A percentile compares a stretch with the other conserved stretches of the same genome.
Evolutionary conservation across 2,888 invertebrate genomes (phyloP).

Genomic region (Noctua fimbriata): DNA sequence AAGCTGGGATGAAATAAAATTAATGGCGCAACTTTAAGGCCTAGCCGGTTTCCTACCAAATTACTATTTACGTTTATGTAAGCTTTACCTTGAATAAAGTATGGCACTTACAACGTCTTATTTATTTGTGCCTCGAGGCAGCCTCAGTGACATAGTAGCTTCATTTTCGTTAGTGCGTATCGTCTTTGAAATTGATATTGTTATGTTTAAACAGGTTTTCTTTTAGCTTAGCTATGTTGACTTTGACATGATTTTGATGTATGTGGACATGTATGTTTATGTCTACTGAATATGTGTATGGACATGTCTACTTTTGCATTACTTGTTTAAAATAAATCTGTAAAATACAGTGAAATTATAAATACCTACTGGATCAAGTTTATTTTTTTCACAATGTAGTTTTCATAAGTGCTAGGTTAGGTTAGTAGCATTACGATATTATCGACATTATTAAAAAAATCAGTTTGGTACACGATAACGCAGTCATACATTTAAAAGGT

Average conservation of each 20-base stretch:
- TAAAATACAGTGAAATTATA: neutral
- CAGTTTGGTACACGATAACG: neutral
- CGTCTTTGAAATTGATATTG: conserved; percentile 18
- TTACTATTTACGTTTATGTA: conserved; percentile 41
- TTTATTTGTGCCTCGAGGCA: conserved; percentile 37
- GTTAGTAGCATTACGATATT: too few relatives aligned
- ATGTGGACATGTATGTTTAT: neutral
- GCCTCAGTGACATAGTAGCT: conserved; percentile 16
- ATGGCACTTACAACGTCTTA: conserved; percentile 22
- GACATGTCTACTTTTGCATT: neutral
- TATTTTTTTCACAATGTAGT: neutral
- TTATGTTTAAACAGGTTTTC: neutral
- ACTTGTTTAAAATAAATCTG: neutral
- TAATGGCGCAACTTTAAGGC: conserved; percentile 46
- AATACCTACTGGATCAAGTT: neutral
- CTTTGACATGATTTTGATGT: neutral
- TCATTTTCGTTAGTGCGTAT: conserved; percentile 17
- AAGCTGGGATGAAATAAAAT: conserved; percentile 42
- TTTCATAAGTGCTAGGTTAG: neutral
- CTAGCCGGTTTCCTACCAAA: conserved; percentile 17
- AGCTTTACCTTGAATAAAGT: conserved; percentile 47
- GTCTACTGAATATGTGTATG: neutral
- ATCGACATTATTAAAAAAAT: neutral
- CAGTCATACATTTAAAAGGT: neutral
- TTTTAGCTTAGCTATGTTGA: neutral